Percentiles rank a stretch among this genome's conserved stretches.
phyloP scores from a whole-genome alignment of 2,113 vertebrate species.

The Seriola dumerili region DNA sequence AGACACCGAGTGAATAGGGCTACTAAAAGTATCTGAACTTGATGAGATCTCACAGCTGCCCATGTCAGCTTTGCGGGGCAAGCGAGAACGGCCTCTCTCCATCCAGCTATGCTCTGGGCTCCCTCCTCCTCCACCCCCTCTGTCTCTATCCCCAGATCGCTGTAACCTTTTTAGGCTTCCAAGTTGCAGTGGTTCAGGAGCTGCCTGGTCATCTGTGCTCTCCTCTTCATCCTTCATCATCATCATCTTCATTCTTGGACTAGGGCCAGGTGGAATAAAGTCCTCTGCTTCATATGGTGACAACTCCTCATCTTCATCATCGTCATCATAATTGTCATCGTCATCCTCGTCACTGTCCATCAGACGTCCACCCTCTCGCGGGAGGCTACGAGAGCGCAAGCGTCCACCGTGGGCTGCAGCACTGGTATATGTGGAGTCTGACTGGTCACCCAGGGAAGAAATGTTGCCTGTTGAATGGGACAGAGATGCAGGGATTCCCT shows the following conservation, averaged over 20 bases:
- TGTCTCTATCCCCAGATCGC: conserved; percentile 83
- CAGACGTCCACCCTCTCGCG: conserved; percentile 91
- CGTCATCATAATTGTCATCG: conserved; percentile 84
- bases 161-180: conserved; percentile 90
- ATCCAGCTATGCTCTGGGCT: conserved; percentile 90
- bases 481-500: conserved; percentile 92
- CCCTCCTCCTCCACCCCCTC: conserved; percentile 75
- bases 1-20: conserved; percentile 96
- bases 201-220: conserved; percentile 88
- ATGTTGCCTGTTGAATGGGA: conserved; percentile 98
- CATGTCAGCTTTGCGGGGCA: conserved; percentile 92
- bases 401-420: conserved; percentile 85
- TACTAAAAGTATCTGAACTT: conserved; percentile 98
- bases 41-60: conserved; percentile 99
- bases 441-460: conserved; percentile 91
- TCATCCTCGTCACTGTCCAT: conserved; percentile 88
- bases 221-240: conserved; percentile 90
- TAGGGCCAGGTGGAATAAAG: conserved; percentile 87
- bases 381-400: conserved; percentile 94
- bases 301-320: conserved; percentile 87
- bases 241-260: conserved; percentile 87
- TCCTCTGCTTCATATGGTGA: conserved; percentile 90
- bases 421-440: conserved; percentile 88
- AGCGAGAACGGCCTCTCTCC: conserved; percentile 92
- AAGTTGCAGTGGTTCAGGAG: conserved; percentile 89